phyloP scores from a whole-genome alignment of 2,797 vertebrate genomes.

The Stomatorhinus walkeri region DNA sequence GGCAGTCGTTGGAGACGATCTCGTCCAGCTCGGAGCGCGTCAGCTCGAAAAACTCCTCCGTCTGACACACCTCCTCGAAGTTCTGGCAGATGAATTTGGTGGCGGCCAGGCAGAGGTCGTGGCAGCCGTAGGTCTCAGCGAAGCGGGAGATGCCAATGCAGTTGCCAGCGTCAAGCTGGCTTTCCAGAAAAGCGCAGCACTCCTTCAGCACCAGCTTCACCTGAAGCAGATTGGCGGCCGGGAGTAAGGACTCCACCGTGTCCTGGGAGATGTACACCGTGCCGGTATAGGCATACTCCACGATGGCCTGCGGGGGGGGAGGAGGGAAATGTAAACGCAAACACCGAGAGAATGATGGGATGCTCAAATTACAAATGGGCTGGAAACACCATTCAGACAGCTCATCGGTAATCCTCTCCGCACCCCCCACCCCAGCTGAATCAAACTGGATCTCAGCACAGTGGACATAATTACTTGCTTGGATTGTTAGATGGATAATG shows the following conservation, averaged over 20 bases:
- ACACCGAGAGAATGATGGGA: background rate
- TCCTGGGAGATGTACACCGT: conserved; percentile 96
- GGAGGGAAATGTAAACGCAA: background rate
- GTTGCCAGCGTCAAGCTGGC: conserved; percentile 93
- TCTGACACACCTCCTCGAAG: conserved; percentile 95
- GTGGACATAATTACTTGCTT: background rate
- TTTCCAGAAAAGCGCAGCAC: conserved; percentile 92
- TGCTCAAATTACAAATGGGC: background rate
- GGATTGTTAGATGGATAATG: background rate
- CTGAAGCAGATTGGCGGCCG: conserved; percentile 95
- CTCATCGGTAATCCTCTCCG: background rate
- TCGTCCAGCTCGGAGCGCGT: conserved; percentile 85
- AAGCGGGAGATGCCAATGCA: conserved; percentile 98
- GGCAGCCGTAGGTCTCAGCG: conserved; percentile 94
- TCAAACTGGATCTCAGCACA: background rate
- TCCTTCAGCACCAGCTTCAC: conserved; percentile 94
- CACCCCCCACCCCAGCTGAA: background rate
- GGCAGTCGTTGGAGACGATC: conserved; percentile 92
- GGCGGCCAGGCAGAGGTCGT: conserved; percentile 86
- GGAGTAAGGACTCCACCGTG: conserved; percentile 90
- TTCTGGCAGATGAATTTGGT: conserved; percentile 92
- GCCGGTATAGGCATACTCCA: conserved; percentile 95
- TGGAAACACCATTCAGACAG: background rate
- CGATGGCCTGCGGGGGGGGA: conserved; percentile 71
- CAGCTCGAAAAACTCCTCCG: conserved; percentile 94